phyloP scores from a whole-genome alignment of 2,797 vertebrate genomes.

The Yasuhikotakia modesta region DNA sequence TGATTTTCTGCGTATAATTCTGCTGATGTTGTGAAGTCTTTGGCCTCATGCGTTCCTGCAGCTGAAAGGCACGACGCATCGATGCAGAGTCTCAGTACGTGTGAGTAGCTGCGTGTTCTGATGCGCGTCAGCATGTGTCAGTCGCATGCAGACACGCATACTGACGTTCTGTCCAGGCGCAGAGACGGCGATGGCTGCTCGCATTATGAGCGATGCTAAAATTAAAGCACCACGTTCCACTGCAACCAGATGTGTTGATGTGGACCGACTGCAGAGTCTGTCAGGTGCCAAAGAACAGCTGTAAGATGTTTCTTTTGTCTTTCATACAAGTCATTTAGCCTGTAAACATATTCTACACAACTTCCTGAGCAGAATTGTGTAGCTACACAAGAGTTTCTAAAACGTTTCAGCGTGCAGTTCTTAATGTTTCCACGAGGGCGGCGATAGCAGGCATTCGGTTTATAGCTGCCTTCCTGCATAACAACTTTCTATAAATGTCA shows the following conservation, averaged over 20 bases:
- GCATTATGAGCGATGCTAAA: slow-evolving; percentile 31
- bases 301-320: slow-evolving; percentile 7
- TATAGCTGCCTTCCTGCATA: not conserved
- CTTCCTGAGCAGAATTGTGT: not conserved
- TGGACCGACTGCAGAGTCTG: not conserved
- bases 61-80: slow-evolving; percentile 17
- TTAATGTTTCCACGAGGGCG: not conserved
- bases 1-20: not conserved
- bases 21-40: slow-evolving; percentile 29
- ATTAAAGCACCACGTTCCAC: not conserved
- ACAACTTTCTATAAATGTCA: not conserved
- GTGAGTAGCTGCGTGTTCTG: slow-evolving; percentile 33
- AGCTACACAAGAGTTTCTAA: no score
- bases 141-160: slow-evolving; percentile 6
- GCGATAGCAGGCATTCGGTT: not conserved
- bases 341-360: not conserved
- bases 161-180: slow-evolving; percentile 27
- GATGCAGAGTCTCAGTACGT: slow-evolving; percentile 25
- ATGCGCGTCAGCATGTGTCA: slow-evolving; percentile 3
- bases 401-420: no score
- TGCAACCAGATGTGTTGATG: slow-evolving; percentile 8
- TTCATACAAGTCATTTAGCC: not conserved
- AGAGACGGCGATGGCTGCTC: slow-evolving; percentile 1
- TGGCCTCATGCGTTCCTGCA: slow-evolving; percentile 39
- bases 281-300: not conserved